phyloP scores from a whole-genome alignment of 2,113 vertebrate species.

The Alces alces region DNA sequence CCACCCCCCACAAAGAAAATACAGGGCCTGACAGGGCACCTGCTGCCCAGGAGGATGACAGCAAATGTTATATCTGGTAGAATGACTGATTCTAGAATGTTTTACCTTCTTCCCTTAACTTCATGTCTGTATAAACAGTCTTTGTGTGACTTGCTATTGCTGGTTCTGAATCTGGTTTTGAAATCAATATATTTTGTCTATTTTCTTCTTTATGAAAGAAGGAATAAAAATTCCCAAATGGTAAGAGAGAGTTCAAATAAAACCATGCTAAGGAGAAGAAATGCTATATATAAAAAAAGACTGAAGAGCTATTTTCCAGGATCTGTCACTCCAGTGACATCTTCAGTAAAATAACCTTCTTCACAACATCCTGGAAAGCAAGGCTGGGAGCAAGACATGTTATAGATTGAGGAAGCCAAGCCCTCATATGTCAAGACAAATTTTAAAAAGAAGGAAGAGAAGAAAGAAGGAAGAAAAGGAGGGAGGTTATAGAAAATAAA shows the following conservation, averaged over 20 bases:
- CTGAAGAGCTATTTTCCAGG: neutral
- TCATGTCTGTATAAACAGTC: neutral
- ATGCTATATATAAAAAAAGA: neutral
- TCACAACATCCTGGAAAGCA: neutral
- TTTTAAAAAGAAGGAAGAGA: neutral
- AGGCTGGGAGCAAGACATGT: neutral
- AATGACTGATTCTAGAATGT: neutral
- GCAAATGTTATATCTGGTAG: neutral
- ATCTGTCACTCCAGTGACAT: neutral
- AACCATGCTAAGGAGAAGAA: neutral
- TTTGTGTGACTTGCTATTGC: neutral
- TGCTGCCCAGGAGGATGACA: neutral
- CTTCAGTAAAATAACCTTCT: neutral
- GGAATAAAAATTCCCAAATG: neutral
- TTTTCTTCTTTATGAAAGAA: conserved; percentile 4
- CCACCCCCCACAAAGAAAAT: neutral
- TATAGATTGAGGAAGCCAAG: neutral
- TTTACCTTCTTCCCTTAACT: neutral
- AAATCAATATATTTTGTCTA: neutral
- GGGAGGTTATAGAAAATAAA: neutral
- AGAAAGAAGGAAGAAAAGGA: neutral
- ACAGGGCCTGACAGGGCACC: neutral
- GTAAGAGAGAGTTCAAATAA: neutral
- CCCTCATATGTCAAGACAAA: neutral
- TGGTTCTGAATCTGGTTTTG: neutral